Evolutionary conservation across 1,140 invertebrate genomes (phyloP).

Genomic region (Zaprionus ghesquierei): DNA sequence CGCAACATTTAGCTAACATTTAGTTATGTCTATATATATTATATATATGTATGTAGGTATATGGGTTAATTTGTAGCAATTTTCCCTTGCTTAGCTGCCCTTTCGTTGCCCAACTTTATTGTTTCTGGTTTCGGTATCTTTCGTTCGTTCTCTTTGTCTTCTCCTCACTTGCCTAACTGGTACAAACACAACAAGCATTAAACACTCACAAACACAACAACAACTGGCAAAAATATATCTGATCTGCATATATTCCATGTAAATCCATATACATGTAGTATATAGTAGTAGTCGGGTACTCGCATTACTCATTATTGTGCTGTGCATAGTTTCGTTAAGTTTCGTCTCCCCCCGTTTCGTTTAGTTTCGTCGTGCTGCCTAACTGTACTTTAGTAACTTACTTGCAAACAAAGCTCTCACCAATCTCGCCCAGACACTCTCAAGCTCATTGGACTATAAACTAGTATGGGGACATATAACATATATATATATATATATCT

Average conservation of each 20-base stretch:
- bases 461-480: slow-evolving; percentile 10
- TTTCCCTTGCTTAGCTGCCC: slow-evolving; percentile 16
- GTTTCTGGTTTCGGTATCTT: slow-evolving; percentile 36
- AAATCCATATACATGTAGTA: slow-evolving; percentile 3
- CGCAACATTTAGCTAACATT: slow-evolving; percentile 61
- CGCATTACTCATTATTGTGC: slow-evolving; percentile 66
- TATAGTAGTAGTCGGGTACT: slow-evolving; percentile 49
- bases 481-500: neutral
- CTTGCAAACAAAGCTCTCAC: slow-evolving; percentile 66
- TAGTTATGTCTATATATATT: slow-evolving; percentile 38
- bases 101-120: slow-evolving; percentile 72
- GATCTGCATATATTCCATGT: slow-evolving; percentile 24
- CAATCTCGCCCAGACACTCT: slow-evolving; percentile 4
- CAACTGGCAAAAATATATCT: slow-evolving; percentile 67
- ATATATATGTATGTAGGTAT: slow-evolving; percentile 28
- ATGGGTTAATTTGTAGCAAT: slow-evolving; percentile 14
- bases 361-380: slow-evolving; percentile 24
- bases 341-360: neutral
- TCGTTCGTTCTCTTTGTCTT: slow-evolving; percentile 3
- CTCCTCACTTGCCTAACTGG: neutral
- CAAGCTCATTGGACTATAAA: slow-evolving; percentile 63
- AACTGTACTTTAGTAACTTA: slow-evolving; percentile 44
- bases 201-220: slow-evolving; percentile 67
- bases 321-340: slow-evolving; percentile 32
- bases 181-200: slow-evolving; percentile 45